Conservation (phyloP, 2,888 invertebrate genomes). For the Acanthoscelides obtectus region DNA sequence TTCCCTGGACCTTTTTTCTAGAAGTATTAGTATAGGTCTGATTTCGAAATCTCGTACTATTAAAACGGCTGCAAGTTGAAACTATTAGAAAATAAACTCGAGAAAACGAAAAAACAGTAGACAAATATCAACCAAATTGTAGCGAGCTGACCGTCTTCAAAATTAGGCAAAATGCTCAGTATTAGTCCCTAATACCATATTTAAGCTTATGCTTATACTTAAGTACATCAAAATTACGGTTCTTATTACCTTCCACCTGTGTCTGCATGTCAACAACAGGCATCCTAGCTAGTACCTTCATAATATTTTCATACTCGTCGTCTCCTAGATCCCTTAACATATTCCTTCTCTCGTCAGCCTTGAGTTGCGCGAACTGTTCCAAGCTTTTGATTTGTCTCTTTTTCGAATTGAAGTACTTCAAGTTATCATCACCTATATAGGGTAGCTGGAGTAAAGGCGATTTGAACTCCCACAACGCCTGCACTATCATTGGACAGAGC, state of each 20-base stretch:
- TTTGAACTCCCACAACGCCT: slow-evolving; percentile 93
- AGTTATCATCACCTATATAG: slow-evolving; percentile 85
- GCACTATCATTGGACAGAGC: slow-evolving; percentile 93
- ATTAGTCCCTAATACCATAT: neutral
- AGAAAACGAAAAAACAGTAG: too few relatives aligned
- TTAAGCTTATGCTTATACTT: too few relatives aligned
- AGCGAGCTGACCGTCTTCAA: too few relatives aligned
- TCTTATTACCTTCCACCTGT: slow-evolving; percentile 77
- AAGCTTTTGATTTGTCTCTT: slow-evolving; percentile 86
- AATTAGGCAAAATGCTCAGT: too few relatives aligned
- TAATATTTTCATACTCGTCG: slow-evolving; percentile 87
- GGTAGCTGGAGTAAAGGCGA: slow-evolving; percentile 92
- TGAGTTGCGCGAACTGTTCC: slow-evolving; percentile 85
- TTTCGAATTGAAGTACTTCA: slow-evolving; percentile 79
- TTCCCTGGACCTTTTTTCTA: too few relatives aligned
- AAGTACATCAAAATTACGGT: neutral
- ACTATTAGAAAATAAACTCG: too few relatives aligned
- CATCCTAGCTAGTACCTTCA: slow-evolving; percentile 88
- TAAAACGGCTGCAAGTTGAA: neutral
- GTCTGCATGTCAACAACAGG: slow-evolving; percentile 91
- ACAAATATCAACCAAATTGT: too few relatives aligned
- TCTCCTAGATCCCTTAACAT: slow-evolving; percentile 79
- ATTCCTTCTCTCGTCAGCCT: slow-evolving; percentile 82
- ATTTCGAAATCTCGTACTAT: neutral
- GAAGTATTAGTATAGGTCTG: too few relatives aligned